These are phyloP conservation scores for Creontiades dilutus DNA, from an alignment of 2,888 invertebrate genomes.

Conservation along the genomic window DNA sequence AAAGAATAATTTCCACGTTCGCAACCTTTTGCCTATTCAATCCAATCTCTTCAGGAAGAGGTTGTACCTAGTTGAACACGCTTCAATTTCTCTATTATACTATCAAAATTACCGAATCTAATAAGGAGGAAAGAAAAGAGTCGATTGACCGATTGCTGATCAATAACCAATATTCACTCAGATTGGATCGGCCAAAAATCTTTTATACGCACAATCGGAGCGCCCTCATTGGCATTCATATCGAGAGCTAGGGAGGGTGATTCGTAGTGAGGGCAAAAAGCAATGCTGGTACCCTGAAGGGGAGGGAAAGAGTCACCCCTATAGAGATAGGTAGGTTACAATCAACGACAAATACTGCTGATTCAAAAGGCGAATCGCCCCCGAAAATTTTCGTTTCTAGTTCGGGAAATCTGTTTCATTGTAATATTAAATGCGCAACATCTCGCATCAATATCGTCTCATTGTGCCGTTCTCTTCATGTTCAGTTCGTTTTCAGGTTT, in stretches of 20 bases:
- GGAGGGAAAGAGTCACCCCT: slow-evolving; percentile 15
- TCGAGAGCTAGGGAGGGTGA: slow-evolving; percentile 26
- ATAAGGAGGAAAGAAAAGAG: neutral
- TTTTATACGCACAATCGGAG: slow-evolving; percentile 50
- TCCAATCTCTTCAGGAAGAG: no score
- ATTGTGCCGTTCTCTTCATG: no score
- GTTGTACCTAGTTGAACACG: no score
- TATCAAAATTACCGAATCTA: no score
- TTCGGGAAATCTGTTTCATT: neutral
- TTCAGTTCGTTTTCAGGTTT: no score
- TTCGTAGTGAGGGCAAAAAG: slow-evolving; percentile 16
- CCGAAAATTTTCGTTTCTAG: neutral
- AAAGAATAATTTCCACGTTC: no score
- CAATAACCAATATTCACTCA: neutral
- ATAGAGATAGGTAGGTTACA: slow-evolving; percentile 48
- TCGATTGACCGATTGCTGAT: slow-evolving; percentile 8
- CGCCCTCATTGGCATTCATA: slow-evolving; percentile 59
- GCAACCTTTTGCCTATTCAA: no score
- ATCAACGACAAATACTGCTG: slow-evolving; percentile 56
- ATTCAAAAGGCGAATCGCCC: slow-evolving; percentile 33
- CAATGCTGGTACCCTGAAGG: slow-evolving; percentile 54
- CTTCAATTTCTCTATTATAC: no score
- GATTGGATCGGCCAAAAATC: slow-evolving; percentile 34
- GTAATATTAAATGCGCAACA: no score
- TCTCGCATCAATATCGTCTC: no score